Conservation (phyloP, 2,888 invertebrate species). For the Plutella xylostella region DNA sequence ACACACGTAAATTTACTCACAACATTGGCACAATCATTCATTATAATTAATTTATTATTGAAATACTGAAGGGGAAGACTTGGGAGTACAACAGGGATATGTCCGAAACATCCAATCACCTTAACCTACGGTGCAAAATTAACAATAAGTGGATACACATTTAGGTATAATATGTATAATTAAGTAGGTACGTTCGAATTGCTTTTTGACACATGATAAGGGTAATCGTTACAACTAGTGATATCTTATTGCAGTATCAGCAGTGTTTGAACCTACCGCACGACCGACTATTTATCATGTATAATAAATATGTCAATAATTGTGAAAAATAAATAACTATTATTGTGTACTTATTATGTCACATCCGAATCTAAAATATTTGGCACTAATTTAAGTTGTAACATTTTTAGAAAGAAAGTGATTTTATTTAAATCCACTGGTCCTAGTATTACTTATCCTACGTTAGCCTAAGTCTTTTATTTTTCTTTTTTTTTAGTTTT, state of each 20-base stretch:
- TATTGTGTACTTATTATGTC: neutral
- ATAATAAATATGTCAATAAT: neutral
- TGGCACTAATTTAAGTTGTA: conserved; percentile 42
- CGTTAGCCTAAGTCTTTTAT: conserved; percentile 34
- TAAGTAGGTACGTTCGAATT: too few species aligned
- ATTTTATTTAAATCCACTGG: conserved; percentile 43
- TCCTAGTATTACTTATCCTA: conserved; percentile 56
- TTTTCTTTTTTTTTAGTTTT: conserved; percentile 44
- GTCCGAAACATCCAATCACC: conserved; percentile 41
- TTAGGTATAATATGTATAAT: conserved; percentile 20
- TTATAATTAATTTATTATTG: conserved; percentile 35
- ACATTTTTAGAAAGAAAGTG: conserved; percentile 19
- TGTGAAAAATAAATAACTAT: neutral
- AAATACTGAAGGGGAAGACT: conserved; percentile 66
- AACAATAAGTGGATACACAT: conserved; percentile 44
- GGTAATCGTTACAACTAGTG: neutral
- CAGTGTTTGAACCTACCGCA: conserved; percentile 3
- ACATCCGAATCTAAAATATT: conserved; percentile 18
- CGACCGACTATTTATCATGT: too few species aligned
- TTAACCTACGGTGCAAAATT: conserved; percentile 63
- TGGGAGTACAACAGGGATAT: conserved; percentile 54
- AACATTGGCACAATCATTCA: conserved; percentile 62
- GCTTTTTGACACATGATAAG: conserved; percentile 22
- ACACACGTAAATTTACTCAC: conserved; percentile 36
- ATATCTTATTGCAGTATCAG: conserved; percentile 6